Conservation (phyloP, 2,888 invertebrate species). For the Mimas tiliae region DNA sequence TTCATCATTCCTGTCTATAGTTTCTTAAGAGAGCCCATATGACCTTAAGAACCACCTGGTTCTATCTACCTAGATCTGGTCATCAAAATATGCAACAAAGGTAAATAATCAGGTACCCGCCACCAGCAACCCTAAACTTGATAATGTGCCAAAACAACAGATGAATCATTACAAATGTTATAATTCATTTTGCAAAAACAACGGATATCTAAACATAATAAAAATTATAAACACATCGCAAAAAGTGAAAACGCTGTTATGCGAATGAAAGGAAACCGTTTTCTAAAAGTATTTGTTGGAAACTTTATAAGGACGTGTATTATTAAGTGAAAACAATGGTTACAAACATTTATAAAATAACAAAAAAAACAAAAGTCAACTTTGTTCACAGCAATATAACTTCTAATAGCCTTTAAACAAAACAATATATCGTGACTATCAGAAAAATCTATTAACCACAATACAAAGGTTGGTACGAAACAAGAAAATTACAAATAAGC, state of each 20-base stretch:
- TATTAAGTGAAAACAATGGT: conserved; percentile 28
- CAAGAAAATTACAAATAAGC: not conserved
- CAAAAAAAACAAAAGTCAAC: conserved; percentile 15
- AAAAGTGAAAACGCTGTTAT: not conserved
- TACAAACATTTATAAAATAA: conserved; percentile 24
- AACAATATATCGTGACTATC: conserved; percentile 5
- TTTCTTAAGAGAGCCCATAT: too few relatives aligned
- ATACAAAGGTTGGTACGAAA: not conserved
- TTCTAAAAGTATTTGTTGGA: conserved; percentile 5
- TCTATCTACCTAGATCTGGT: too few relatives aligned
- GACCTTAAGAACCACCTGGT: too few relatives aligned
- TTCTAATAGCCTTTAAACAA: conserved; percentile 1
- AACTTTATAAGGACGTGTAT: conserved; percentile 23
- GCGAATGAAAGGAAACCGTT: conserved; percentile 12
- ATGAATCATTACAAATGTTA: conserved; percentile 2
- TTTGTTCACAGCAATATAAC: not conserved
- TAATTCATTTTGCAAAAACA: conserved; percentile 7
- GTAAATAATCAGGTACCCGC: too few relatives aligned
- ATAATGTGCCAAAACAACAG: not conserved
- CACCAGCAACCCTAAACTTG: too few relatives aligned
- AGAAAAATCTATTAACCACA: conserved; percentile 9
- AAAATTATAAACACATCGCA: conserved; percentile 8
- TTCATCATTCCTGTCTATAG: too few relatives aligned
- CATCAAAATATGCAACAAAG: too few relatives aligned
- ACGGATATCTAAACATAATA: not conserved